Evolutionary conservation across 2,888 invertebrate genomes (phyloP).

Genomic region (Criorhina ranunculi): DNA sequence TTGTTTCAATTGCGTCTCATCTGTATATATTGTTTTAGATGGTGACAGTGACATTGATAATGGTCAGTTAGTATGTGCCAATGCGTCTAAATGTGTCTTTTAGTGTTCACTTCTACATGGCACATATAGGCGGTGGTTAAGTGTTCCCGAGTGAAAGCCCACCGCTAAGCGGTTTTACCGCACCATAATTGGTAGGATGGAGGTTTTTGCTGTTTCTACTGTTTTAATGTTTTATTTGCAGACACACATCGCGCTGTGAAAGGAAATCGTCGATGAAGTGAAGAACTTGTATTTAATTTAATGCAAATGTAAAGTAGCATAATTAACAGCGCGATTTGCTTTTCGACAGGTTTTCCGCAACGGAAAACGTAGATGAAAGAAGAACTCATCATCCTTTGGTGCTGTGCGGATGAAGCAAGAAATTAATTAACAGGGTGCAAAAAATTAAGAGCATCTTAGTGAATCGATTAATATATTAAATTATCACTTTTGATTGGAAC

Average conservation of each 20-base stretch:
- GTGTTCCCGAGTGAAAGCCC: slow-evolving; percentile 67
- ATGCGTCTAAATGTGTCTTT: slow-evolving; percentile 37
- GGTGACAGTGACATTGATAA: slow-evolving; percentile 71
- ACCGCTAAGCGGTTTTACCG: slow-evolving; percentile 53
- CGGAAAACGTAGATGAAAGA: background rate
- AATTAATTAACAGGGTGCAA: slow-evolving; percentile 31
- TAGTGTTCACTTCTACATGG: slow-evolving; percentile 57
- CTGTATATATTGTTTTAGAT: slow-evolving; percentile 38
- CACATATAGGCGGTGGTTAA: slow-evolving; percentile 64
- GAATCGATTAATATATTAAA: slow-evolving; percentile 32
- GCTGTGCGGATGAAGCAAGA: slow-evolving; percentile 14
- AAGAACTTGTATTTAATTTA: slow-evolving; percentile 56
- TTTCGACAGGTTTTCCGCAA: slow-evolving; percentile 24
- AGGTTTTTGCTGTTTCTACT: background rate
- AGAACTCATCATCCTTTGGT: slow-evolving; percentile 29
- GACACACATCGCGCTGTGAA: slow-evolving; percentile 16
- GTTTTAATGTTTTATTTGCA: slow-evolving; percentile 1
- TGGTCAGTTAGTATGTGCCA: slow-evolving; percentile 53
- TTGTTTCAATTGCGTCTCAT: slow-evolving; percentile 17
- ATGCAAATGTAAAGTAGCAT: slow-evolving; percentile 49
- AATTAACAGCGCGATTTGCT: slow-evolving; percentile 58
- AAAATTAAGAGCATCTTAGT: slow-evolving; percentile 37
- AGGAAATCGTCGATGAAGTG: slow-evolving; percentile 52
- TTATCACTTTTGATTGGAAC: slow-evolving; percentile 23
- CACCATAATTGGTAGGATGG: slow-evolving; percentile 48